Evolutionary conservation across 2,113 vertebrate genomes (phyloP), one percentile per base, ranked within the genome.

Genomic region (Pelecanus crispus): DNA sequence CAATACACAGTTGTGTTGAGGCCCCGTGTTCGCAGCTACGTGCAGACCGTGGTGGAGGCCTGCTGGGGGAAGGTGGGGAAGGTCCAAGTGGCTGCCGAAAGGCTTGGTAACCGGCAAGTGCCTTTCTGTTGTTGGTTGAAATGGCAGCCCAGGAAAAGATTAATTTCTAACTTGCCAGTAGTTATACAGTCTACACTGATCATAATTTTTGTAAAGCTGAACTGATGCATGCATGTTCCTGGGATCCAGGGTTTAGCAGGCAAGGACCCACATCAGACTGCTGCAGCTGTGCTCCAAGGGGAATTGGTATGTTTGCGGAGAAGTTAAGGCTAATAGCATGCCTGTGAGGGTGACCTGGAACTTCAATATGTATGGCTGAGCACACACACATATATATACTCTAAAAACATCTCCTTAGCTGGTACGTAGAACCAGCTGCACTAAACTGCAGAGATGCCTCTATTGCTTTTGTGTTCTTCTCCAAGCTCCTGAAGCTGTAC

Each of bases 161-260:
- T 9, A 4, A 47, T 42, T 21, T 56, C 36, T 25, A 26, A 18
- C 19, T 15, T 44, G 3, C 0, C n/a, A 42, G 53, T 15, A 26
- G 25, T 8, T 65, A 18, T 17, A 8, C 11, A 4, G 49, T 1
- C n/a, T 40, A 2, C 2, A 1, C 3, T 10, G 63, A 50, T 5
- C 2, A 14, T 9, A 18, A 4, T 2, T 22, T 22, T 36, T 28
- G 45, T 4, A 21, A 4, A 19, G 49, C 26, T 28, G 62, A 31
- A 2, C 13, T 6, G 59, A 25, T 17, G 19, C 1, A 1, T 3
- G 11, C 0, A 0, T 4, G 21, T 2, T 17, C 3, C 36, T 21
- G 55, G 55, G n/a, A 6, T 14, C 17, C 1, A 4, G 32, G 62
- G 10, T 47, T 81, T 10, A 16, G 45, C 19, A 20, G 55, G 32